Evolutionary conservation across 2,888 invertebrate genomes (phyloP), one percentile per base, ranked within the genome.

Genomic region (Pristionchus entomophagus): DNA sequence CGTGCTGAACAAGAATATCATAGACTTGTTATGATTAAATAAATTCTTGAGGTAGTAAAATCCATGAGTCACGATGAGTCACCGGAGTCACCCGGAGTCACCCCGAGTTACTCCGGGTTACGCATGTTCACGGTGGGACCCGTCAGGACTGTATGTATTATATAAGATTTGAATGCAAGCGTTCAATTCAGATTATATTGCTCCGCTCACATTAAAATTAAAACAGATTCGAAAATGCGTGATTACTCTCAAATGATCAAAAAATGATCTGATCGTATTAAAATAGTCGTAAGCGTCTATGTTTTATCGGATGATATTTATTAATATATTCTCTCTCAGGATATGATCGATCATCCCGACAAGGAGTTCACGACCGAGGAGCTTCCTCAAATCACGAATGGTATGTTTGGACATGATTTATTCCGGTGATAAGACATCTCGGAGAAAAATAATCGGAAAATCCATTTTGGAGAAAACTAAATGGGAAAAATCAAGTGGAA

Each of bases 281-380:
- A 19, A n/a, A n/a, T n/a, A n/a, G n/a, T n/a, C n/a, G n/a, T n/a
- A n/a, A n/a, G n/a, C n/a, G n/a, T n/a, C n/a, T n/a, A 22, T 65
- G 8, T 65, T 65, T 19, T 19, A n/a, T n/a, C n/a, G n/a, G n/a
- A n/a, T n/a, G n/a, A n/a, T n/a, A 17, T 22, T 1, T 49, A 35
- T 56, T n/a, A 22, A 0, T 41, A 19, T 12, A 10, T 85, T 29
- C n/a, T 0, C 5, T 53, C 88, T n/a, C 90, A 94, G 94, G 94
- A 94, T 49, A 96, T 97, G 90, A 96, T 98, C 81, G 96, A 97
- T 84, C 95, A 96, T 91, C 96, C 96, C 38, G 93, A 95, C 14
- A 95, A 95, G 92, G 93, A 94, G 2, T 95, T 95, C 93, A 91
- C 89, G 0, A 65, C 32, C 4, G 93, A 93, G n/a, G 94, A 94